phyloP scores from a whole-genome alignment of 2,797 vertebrate species.

The Scyliorhinus canicula region DNA sequence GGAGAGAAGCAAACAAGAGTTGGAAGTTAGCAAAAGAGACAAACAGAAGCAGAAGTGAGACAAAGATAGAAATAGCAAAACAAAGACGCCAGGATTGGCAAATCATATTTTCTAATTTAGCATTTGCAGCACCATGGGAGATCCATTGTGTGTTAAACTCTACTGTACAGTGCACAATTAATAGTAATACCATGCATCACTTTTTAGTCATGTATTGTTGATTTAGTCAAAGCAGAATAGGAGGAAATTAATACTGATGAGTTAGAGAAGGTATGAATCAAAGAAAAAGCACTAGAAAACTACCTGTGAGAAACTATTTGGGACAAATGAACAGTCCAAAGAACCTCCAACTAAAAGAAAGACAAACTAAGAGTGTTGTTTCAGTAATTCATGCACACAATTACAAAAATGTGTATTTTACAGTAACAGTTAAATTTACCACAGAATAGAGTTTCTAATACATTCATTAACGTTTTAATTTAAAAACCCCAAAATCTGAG shows the following conservation, averaged over 20 bases:
- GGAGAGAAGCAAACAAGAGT: not conserved
- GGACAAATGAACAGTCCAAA: not conserved
- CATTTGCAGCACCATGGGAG: not conserved
- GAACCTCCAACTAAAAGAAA: not conserved
- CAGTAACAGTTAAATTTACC: not conserved
- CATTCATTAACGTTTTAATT: not conserved
- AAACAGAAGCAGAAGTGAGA: not conserved
- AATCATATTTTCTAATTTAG: not conserved
- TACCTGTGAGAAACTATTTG: not conserved
- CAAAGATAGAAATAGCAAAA: not conserved
- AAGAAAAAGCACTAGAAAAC: not conserved
- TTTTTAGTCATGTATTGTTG: not conserved
- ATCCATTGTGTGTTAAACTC: not conserved
- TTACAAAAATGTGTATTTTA: not conserved
- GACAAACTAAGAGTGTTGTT: not conserved
- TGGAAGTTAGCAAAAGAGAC: not conserved
- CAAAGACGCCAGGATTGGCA: not conserved
- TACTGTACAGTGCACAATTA: not conserved
- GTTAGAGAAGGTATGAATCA: not conserved
- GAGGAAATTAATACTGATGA: not conserved
- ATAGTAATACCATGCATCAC: not conserved
- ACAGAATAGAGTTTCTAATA: no score
- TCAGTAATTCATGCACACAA: not conserved
- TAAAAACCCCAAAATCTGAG: not conserved
- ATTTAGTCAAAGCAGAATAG: not conserved